phyloP scores from a whole-genome alignment of 2,888 invertebrate species.

The Drosophila kokeensis region DNA sequence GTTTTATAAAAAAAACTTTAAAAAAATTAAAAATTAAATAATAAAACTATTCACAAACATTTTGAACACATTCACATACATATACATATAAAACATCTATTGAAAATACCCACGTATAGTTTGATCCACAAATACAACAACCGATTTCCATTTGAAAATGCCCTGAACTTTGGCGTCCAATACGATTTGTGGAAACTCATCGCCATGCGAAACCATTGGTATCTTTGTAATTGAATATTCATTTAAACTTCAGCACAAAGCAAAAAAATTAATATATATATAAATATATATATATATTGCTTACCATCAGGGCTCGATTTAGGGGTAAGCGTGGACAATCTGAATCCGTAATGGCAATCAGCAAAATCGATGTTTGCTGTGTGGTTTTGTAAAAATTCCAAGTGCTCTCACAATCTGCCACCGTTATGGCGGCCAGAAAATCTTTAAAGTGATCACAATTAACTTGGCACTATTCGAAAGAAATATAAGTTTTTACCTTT shows the following conservation, averaged over 20 bases:
- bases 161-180: conserved; percentile 89
- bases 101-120: conserved; percentile 89
- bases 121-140: conserved; percentile 90
- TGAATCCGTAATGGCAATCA: conserved; percentile 91
- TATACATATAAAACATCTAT: background rate
- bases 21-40: background rate
- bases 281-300: background rate
- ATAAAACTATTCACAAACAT: background rate
- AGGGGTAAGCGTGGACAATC: conserved; percentile 91
- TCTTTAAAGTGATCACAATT: conserved; percentile 85
- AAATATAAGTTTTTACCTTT: conserved; percentile 86
- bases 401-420: conserved; percentile 91
- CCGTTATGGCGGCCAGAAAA: conserved; percentile 89
- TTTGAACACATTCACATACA: background rate
- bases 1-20: background rate
- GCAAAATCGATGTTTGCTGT: conserved; percentile 88
- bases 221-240: conserved; percentile 70
- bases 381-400: conserved; percentile 90
- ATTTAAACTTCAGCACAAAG: background rate
- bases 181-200: conserved; percentile 91
- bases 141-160: conserved; percentile 90
- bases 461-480: background rate
- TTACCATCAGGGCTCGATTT: conserved; percentile 88
- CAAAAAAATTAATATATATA: too few relatives aligned
- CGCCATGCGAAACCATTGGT: conserved; percentile 89